Evolutionary conservation across 2,888 invertebrate species (phyloP).

Genomic region (Baronia brevicornis): DNA sequence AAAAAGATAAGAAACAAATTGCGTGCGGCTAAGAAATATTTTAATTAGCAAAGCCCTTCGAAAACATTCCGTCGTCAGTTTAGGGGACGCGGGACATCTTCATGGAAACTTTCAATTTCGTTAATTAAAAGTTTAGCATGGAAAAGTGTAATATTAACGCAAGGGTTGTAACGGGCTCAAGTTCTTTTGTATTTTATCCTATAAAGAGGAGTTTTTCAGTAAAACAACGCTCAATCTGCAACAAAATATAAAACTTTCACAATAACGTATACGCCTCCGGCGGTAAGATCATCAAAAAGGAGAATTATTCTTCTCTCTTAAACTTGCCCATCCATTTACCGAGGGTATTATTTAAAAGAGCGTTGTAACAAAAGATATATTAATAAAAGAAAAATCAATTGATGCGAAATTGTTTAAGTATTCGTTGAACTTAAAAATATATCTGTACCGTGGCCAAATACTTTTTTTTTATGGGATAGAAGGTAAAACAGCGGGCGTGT

Average conservation of each 20-base stretch:
- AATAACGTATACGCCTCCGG: conserved; percentile 68
- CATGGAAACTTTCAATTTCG: conserved; percentile 51
- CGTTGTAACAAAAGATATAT: conserved; percentile 30
- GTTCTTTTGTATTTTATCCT: conserved; percentile 69
- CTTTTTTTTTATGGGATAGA: no score
- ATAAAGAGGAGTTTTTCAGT: conserved; percentile 67
- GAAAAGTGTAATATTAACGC: conserved; percentile 60
- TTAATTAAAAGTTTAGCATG: conserved; percentile 69
- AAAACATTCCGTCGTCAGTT: conserved; percentile 13
- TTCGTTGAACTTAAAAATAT: no score
- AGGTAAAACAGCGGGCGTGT: no score
- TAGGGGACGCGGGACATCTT: conserved; percentile 16
- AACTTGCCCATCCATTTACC: conserved; percentile 45
- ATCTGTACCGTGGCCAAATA: no score
- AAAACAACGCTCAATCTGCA: conserved; percentile 68
- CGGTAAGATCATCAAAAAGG: conserved; percentile 54
- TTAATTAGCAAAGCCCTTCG: conserved; percentile 8
- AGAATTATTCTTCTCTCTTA: conserved; percentile 49
- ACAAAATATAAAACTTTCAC: conserved; percentile 72
- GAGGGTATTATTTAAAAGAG: conserved; percentile 35
- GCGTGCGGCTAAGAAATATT: conserved; percentile 3
- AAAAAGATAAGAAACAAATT: no score
- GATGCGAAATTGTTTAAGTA: not conserved
- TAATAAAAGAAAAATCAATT: conserved; percentile 18
- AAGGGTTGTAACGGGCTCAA: conserved; percentile 61